Conservation (phyloP, 2,113 vertebrate genomes). For the Ploceus nigricollis region DNA sequence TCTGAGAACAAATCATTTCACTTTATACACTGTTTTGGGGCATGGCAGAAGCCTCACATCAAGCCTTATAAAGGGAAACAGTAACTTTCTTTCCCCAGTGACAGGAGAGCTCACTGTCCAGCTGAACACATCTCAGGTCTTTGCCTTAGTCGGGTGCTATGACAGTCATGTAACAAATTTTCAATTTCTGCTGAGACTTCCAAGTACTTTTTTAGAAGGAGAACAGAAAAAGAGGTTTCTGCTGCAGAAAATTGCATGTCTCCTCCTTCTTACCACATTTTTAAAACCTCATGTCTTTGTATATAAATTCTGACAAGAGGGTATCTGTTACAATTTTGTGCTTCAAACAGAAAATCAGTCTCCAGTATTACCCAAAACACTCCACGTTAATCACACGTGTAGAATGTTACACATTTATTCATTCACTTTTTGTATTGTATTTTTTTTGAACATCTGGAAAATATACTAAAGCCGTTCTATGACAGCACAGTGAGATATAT, state of each 20-base stretch:
- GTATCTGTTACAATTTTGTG: background rate
- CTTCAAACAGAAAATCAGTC: background rate
- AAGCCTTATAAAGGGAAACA: background rate
- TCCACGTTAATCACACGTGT: background rate
- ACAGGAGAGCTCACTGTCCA: background rate
- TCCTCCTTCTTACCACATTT: background rate
- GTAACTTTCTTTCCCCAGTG: background rate
- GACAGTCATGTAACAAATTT: background rate
- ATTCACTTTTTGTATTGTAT: background rate
- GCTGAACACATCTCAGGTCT: background rate
- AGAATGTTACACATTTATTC: background rate
- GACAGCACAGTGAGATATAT: background rate
- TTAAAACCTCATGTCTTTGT: background rate
- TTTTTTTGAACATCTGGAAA: background rate
- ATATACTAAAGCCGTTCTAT: background rate
- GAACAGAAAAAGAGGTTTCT: background rate
- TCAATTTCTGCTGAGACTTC: background rate
- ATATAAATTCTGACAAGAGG: background rate
- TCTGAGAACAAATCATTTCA: background rate
- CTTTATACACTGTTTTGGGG: background rate
- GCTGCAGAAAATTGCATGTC: background rate
- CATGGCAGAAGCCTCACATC: background rate
- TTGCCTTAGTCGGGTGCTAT: fast-evolving
- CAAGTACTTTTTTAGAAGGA: background rate
- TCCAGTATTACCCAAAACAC: background rate